These are phyloP conservation scores for Galendromus occidentalis DNA, from an alignment of 1,140 invertebrate genomes.

Conservation along the genomic window DNA sequence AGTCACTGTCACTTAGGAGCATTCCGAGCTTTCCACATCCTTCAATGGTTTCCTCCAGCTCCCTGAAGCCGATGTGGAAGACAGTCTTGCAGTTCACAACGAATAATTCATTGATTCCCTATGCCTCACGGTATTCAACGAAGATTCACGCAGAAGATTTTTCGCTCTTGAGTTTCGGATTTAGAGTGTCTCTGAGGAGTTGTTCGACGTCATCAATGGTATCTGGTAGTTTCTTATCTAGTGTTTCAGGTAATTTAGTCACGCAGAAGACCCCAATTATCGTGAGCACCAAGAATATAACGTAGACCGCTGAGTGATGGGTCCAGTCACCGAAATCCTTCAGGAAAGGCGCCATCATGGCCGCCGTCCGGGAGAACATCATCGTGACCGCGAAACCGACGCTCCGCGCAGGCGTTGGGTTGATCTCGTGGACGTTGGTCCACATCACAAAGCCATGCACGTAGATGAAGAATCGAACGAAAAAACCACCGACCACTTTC, in stretches of 20 bases:
- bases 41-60: no score
- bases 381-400: neutral
- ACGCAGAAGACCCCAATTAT: no score
- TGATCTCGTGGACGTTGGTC: neutral
- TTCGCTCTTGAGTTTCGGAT: no score
- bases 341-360: neutral
- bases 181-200: neutral
- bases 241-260: neutral
- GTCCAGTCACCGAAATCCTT: slow-evolving; percentile 7
- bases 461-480: neutral
- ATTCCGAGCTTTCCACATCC: no score
- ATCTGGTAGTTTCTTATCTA: neutral
- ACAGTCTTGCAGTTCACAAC: no score
- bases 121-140: no score
- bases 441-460: neutral
- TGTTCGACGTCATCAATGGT: neutral
- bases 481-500: neutral
- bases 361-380: neutral
- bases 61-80: no score
- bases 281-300: neutral
- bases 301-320: neutral
- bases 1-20: no score
- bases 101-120: no score
- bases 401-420: neutral
- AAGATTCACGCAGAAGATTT: no score